Evolutionary conservation across 1,140 invertebrate species (phyloP).

Genomic region (Dryas iulia): DNA sequence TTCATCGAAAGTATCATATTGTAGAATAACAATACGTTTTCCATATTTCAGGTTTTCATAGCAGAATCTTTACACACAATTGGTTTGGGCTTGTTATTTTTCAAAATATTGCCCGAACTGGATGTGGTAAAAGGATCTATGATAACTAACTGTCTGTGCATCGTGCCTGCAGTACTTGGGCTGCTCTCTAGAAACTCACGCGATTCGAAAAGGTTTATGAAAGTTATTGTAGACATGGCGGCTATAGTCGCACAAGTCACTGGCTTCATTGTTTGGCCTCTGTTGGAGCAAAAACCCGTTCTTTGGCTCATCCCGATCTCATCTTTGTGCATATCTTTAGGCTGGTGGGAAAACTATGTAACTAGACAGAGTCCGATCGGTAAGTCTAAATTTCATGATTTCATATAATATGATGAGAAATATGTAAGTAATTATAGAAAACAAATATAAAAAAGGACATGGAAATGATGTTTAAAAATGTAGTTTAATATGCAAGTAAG

Average conservation of each 20-base stretch:
- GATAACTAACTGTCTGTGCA: constrained; percentile 95
- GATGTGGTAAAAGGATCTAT: constrained; percentile 96
- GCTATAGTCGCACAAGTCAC: constrained; percentile 93
- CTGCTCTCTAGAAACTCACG: constrained; percentile 89
- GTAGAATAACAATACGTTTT: no score
- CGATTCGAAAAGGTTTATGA: constrained; percentile 89
- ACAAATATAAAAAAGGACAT: no score
- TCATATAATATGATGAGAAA: no score
- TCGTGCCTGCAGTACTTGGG: constrained; percentile 88
- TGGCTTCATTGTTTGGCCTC: constrained; percentile 94
- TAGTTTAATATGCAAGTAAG: no score
- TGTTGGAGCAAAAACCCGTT: constrained; percentile 85
- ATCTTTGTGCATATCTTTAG: constrained; percentile 91
- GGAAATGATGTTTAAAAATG: no score
- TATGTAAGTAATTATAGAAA: no score
- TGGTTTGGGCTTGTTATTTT: constrained; percentile 91
- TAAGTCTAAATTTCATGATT: constrained; percentile 46
- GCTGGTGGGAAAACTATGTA: constrained; percentile 99
- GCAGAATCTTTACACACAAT: constrained; percentile 93
- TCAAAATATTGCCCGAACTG: constrained; percentile 92
- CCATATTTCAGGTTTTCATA: constrained; percentile 82
- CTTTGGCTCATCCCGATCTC: constrained; percentile 92
- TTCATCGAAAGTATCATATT: no score
- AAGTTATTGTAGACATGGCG: constrained; percentile 90
- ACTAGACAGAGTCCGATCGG: constrained; percentile 89